Evolutionary conservation across 2,113 vertebrate genomes (phyloP), one percentile per base, ranked within the genome.

Genomic region (Cepphus grylle): DNA sequence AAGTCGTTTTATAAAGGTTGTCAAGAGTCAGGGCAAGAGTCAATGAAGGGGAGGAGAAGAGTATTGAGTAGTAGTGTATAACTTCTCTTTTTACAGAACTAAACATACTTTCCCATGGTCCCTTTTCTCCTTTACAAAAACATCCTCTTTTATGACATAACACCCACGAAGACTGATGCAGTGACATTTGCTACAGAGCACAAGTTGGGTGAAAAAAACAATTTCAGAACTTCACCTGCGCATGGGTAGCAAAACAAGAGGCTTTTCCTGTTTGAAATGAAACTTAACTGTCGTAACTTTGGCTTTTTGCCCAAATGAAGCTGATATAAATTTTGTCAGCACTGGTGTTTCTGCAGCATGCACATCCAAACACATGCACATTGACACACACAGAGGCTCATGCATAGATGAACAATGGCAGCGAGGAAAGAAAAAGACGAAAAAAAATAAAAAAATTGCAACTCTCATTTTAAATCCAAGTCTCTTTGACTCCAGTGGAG

Each of bases 401-500:
- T 52, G 43, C 61, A 65, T 20, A 69, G 81, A 87, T 65, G 61
- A 95, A 96, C 90, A 96, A 96, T 93, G 78, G 87, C 43, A 94
- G 53, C 40, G 84, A 83, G 59, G 90, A 87, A 94, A 92, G 34
- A 72, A 87, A 76, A 81, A 59, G 1, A 8, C 22, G 30, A 17
- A 7, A 7, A 49, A 76, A 49, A 86, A 52, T 1, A 56, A 67
- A 90, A 90, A 62, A 88, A 83, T 66, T 61, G 42, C 53, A 89
- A 50, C 53, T 77, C 63, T 72, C 49, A 45, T 94, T 97, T 95
- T 87, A 93, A 90, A 93, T 93, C 94, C 91, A 90, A 89, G 84
- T 80, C 70, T 95, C 6, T 76, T 11, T 52, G 89, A 90, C 94
- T 97, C 94, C 89, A 96, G 81, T 93, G 78, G 95, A 94, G 93